Evolutionary conservation across 2,888 invertebrate genomes (phyloP).

Genomic region (Drosophila limbata): DNA sequence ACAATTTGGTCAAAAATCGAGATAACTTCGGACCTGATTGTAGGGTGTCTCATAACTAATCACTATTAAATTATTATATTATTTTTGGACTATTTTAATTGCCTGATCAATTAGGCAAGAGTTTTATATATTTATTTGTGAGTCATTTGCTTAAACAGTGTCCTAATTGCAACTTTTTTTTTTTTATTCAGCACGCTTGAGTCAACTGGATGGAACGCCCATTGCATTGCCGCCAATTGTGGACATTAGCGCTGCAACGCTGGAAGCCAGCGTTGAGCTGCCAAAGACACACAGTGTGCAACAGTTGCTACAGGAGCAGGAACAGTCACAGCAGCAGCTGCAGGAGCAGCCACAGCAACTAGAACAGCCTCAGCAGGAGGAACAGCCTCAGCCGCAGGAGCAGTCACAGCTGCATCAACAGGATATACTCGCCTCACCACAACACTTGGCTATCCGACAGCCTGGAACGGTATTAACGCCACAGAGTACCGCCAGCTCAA

Average conservation of each 20-base stretch:
- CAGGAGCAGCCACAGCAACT: conserved; percentile 1
- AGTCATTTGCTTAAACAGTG: not conserved
- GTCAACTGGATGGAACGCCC: conserved; percentile 80
- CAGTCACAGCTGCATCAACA: conserved; percentile 18
- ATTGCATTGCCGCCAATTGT: conserved; percentile 57
- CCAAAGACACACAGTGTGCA: conserved; percentile 14
- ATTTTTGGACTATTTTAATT: too few species aligned
- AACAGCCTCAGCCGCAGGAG: conserved; percentile 44
- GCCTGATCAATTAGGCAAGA: not conserved
- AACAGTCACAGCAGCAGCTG: conserved; percentile 1
- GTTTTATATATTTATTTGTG: not conserved
- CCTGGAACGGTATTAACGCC: conserved; percentile 71
- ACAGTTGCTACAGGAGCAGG: conserved; percentile 10
- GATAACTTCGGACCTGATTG: too few species aligned
- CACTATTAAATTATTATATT: too few species aligned
- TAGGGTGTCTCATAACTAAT: too few species aligned
- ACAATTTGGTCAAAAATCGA: too few species aligned
- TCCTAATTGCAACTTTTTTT: not conserved
- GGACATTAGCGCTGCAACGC: conserved; percentile 26
- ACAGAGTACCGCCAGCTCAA: conserved; percentile 72
- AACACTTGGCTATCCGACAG: conserved; percentile 37
- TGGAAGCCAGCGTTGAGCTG: conserved; percentile 32
- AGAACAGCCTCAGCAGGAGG: conserved; percentile 41
- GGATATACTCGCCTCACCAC: conserved; percentile 51
- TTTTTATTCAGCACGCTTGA: conserved; percentile 77